A percentile compares a stretch with the other conserved stretches of the same genome.
These are phyloP conservation scores for Ctena decussata DNA, from an alignment of 2,888 invertebrate species.

Conservation along the genomic window DNA sequence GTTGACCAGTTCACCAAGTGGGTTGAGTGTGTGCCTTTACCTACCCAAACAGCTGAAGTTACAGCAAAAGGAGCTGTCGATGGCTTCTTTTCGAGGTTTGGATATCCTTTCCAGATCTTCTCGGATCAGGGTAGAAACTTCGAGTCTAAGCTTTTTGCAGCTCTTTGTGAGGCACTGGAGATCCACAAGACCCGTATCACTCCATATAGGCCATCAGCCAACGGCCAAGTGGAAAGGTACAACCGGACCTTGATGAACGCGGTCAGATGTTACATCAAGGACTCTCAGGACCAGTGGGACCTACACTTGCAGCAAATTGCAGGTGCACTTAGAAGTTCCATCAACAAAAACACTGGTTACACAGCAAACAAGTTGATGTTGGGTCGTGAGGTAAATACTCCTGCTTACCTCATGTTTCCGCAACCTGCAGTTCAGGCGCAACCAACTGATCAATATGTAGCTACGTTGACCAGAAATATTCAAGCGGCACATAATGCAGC, in stretches of 20 bases:
- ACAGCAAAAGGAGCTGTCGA: slow-evolving; percentile 47
- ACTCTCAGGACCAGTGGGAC: slow-evolving; percentile 16
- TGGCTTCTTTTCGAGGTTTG: slow-evolving; percentile 40
- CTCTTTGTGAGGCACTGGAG: slow-evolving; percentile 24
- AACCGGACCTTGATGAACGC: slow-evolving; percentile 29
- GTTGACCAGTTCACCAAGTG: slow-evolving; percentile 62
- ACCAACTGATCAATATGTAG: slow-evolving; percentile 10
- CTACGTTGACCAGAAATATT: not conserved
- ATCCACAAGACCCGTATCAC: slow-evolving; percentile 45
- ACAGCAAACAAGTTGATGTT: slow-evolving; percentile 30
- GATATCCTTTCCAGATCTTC: slow-evolving; percentile 11
- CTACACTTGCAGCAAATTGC: slow-evolving; percentile 20
- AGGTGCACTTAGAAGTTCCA: slow-evolving; percentile 12
- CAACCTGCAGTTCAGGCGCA: not conserved
- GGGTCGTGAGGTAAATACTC: slow-evolving; percentile 23
- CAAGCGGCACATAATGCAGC: slow-evolving; percentile 7
- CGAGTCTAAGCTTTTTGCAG: slow-evolving; percentile 18
- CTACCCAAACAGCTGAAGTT: slow-evolving; percentile 48
- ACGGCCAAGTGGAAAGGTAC: slow-evolving; percentile 46
- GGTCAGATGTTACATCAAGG: slow-evolving; percentile 9
- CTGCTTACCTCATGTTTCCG: slow-evolving; percentile 18
- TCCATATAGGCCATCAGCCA: slow-evolving; percentile 38
- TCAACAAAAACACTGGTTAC: slow-evolving; percentile 19
- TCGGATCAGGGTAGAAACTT: slow-evolving; percentile 38
- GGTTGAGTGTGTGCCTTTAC: slow-evolving; percentile 50